Evolutionary conservation across 2,113 vertebrate species (phyloP).

Genomic region (Laticauda colubrina): DNA sequence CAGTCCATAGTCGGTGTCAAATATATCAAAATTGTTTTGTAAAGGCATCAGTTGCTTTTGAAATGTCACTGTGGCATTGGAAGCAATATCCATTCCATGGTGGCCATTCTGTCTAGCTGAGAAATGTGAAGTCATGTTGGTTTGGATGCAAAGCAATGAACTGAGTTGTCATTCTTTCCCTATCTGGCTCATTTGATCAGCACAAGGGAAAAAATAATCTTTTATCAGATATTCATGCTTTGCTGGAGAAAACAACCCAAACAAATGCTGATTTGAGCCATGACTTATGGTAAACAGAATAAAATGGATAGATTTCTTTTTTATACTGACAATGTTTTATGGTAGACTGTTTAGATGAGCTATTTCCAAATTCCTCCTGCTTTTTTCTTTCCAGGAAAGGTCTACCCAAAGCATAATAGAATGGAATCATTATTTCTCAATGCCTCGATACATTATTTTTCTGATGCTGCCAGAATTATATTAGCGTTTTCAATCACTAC

Average conservation of each 20-base stretch:
- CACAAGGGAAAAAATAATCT: slow-evolving; percentile 2
- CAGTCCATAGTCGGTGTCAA: not conserved
- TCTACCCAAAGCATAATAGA: not conserved
- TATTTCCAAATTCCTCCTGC: not conserved
- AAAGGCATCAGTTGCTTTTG: not conserved
- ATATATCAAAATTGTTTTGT: not conserved
- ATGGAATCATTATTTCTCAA: not conserved
- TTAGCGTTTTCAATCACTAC: not conserved
- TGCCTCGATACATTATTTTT: not conserved
- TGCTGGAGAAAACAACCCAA: not conserved
- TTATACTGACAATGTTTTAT: slow-evolving; percentile 25
- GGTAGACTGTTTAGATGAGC: slow-evolving; percentile 33
- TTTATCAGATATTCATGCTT: not conserved
- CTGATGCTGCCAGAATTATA: not conserved
- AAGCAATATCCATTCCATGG: not conserved
- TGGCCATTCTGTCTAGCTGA: not conserved
- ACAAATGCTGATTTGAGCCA: slow-evolving; percentile 23
- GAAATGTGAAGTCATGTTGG: slow-evolving; percentile 18
- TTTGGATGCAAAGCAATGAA: not conserved
- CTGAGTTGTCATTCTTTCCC: not conserved
- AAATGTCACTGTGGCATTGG: not conserved
- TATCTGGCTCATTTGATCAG: not conserved
- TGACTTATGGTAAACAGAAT: slow-evolving; percentile 10
- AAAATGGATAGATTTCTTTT: slow-evolving; percentile 19
- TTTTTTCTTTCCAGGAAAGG: not conserved